These are phyloP conservation scores for Dreissena polymorpha DNA, from an alignment of 1,140 invertebrate species.

Conservation along the genomic window DNA sequence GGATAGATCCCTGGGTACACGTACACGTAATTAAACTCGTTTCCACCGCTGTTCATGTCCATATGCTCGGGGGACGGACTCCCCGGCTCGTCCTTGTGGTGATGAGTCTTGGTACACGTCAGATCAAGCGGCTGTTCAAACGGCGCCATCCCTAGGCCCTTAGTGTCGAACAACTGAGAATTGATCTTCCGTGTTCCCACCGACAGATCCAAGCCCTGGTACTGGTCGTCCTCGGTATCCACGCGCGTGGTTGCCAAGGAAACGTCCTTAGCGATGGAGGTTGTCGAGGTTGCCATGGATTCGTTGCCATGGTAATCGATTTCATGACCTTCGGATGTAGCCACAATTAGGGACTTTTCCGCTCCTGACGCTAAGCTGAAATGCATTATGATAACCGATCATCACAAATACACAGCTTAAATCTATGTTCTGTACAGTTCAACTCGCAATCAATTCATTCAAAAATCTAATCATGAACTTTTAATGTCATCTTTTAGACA, in stretches of 20 bases:
- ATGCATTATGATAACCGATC: neutral
- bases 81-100: slow-evolving; percentile 2
- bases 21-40: slow-evolving; percentile 50
- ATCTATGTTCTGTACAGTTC: too few species aligned
- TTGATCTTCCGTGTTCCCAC: slow-evolving; percentile 32
- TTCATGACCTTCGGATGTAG: slow-evolving; percentile 11
- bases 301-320: slow-evolving; percentile 34
- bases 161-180: slow-evolving; percentile 46
- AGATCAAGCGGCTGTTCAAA: slow-evolving; percentile 47
- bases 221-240: slow-evolving; percentile 45
- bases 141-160: slow-evolving; percentile 14
- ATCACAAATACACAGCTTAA: too few species aligned
- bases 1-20: slow-evolving; percentile 44
- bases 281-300: slow-evolving; percentile 1
- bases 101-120: slow-evolving; percentile 13
- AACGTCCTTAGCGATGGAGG: slow-evolving; percentile 39
- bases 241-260: slow-evolving; percentile 39
- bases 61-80: slow-evolving; percentile 27
- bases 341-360: slow-evolving; percentile 5
- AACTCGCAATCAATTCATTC: too few species aligned
- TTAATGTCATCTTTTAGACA: too few species aligned
- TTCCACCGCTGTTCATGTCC: slow-evolving; percentile 21
- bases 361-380: slow-evolving; percentile 16
- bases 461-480: too few species aligned
- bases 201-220: slow-evolving; percentile 41